Percentiles rank a stretch among this genome's conserved stretches.
Evolutionary conservation across 2,888 invertebrate species (phyloP).

Genomic region (Nematopogon swammerdamellus): DNA sequence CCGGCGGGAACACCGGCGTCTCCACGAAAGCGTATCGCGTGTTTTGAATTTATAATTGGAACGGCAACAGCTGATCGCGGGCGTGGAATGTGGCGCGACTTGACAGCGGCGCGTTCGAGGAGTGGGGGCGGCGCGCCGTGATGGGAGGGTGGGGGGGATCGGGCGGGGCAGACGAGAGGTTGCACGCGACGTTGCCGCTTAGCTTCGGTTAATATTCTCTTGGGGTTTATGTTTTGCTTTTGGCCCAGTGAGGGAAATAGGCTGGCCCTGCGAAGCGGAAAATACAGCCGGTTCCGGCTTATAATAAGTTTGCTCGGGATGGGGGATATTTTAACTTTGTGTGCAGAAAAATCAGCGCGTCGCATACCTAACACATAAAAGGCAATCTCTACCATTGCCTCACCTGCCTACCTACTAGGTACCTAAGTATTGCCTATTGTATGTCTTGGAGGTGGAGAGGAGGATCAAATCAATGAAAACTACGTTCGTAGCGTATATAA

Average conservation of each 20-base stretch:
- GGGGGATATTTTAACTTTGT: too few relatives aligned
- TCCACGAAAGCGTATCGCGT: constrained; percentile 17
- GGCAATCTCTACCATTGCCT: too few relatives aligned
- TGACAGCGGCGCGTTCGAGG: not conserved
- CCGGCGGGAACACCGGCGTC: constrained; percentile 11
- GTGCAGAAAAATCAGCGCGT: too few relatives aligned
- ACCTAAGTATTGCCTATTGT: too few relatives aligned
- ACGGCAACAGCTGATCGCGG: constrained; percentile 44
- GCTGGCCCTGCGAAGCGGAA: not conserved
- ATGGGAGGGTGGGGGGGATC: not conserved
- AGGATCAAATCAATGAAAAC: too few relatives aligned
- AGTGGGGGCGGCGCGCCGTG: not conserved
- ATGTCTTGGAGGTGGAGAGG: too few relatives aligned
- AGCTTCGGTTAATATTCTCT: constrained; percentile 15
- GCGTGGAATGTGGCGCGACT: not conserved
- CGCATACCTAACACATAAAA: too few relatives aligned
- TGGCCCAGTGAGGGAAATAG: not conserved
- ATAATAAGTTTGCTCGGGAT: too few relatives aligned
- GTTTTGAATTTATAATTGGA: constrained; percentile 43
- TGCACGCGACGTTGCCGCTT: constrained; percentile 30
- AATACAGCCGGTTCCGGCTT: not conserved
- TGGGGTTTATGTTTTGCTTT: not conserved
- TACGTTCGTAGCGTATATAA: too few relatives aligned
- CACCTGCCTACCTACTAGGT: not conserved
- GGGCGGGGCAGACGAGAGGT: not conserved